These are phyloP conservation scores for Galbula dea DNA, from an alignment of 2,113 vertebrate species.

Conservation along the genomic window DNA sequence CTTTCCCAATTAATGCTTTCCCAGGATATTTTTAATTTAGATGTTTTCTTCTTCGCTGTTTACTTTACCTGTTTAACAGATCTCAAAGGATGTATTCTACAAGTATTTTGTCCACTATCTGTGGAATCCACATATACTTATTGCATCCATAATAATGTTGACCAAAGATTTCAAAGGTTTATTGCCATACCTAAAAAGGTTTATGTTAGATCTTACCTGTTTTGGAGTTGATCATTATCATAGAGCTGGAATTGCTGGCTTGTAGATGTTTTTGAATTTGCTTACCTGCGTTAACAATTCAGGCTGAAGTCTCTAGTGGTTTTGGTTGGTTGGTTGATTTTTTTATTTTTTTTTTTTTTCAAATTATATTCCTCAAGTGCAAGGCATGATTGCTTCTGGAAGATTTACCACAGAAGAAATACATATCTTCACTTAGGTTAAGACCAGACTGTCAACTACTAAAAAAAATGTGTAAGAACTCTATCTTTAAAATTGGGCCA, in stretches of 20 bases:
- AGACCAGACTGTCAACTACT: neutral
- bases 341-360: no score
- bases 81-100: neutral
- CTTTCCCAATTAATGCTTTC: neutral
- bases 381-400: neutral
- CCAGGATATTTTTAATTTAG: neutral
- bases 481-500: neutral
- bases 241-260: neutral
- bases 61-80: neutral
- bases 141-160: neutral
- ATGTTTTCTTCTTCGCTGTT: neutral
- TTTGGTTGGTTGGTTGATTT: no score
- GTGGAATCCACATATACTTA: fast-evolving
- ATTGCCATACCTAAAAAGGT: neutral
- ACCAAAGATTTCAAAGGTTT: neutral
- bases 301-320: neutral
- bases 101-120: neutral
- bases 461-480: neutral
- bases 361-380: neutral
- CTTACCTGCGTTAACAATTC: neutral
- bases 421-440: neutral
- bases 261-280: neutral
- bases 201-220: neutral
- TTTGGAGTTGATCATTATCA: neutral
- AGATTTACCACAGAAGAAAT: neutral